These are phyloP conservation scores for Automeris io DNA, from an alignment of 2,888 invertebrate species.

Conservation along the genomic window DNA sequence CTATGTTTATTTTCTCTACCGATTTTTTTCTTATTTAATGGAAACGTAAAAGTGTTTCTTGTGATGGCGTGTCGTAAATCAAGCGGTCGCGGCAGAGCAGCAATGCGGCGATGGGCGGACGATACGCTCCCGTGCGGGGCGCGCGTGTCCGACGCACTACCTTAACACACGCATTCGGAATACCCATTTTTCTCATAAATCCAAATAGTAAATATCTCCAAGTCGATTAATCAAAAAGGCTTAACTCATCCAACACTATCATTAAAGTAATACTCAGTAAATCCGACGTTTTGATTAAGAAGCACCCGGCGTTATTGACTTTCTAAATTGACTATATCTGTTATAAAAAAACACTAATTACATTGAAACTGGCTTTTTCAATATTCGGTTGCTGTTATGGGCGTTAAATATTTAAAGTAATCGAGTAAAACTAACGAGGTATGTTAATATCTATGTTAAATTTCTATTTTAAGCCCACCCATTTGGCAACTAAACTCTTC, in stretches of 20 bases:
- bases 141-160: slow-evolving; percentile 24
- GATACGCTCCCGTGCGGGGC: slow-evolving; percentile 53
- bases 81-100: no score
- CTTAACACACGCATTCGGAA: slow-evolving; percentile 12
- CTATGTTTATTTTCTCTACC: slow-evolving; percentile 1
- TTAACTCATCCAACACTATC: slow-evolving; percentile 59
- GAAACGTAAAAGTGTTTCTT: slow-evolving; percentile 42
- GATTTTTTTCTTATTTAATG: slow-evolving; percentile 24
- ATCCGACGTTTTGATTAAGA: slow-evolving; percentile 73
- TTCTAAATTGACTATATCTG: slow-evolving; percentile 12
- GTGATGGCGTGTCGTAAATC: slow-evolving; percentile 59
- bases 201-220: slow-evolving; percentile 42
- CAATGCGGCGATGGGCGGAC: slow-evolving; percentile 58
- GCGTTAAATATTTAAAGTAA: slow-evolving; percentile 9
- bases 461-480: slow-evolving; percentile 4
- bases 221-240: slow-evolving; percentile 58
- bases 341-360: slow-evolving; percentile 11
- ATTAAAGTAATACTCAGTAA: slow-evolving; percentile 67
- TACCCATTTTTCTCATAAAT: slow-evolving; percentile 39
- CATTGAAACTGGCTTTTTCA: slow-evolving; percentile 5
- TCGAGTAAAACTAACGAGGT: slow-evolving; percentile 4
- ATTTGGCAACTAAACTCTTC: slow-evolving; percentile 2
- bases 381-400: slow-evolving; percentile 9
- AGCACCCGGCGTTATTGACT: slow-evolving; percentile 32
- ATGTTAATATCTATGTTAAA: slow-evolving; percentile 7